Evolutionary conservation across 2,888 invertebrate species (phyloP), one percentile per base, ranked within the genome.

Genomic region (Cheilosia vulpina): DNA sequence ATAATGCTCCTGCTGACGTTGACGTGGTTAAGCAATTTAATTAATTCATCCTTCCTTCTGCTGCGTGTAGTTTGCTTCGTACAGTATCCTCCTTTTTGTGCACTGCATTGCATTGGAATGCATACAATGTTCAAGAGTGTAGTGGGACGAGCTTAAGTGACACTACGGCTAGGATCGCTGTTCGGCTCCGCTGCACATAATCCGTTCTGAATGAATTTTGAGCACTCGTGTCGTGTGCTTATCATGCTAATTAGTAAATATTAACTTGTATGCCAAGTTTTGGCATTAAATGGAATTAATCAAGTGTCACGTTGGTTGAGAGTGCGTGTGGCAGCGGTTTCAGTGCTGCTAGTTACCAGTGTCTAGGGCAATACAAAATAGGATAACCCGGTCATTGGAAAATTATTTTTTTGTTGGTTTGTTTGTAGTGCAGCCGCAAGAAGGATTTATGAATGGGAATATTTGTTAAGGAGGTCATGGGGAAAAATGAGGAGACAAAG

Each of bases 11-110:
- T 62, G 63, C 50, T 53, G 45, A 71, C 17, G 38, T 27, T 65
- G 65, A 66, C 45, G 52, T 71, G 55, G 55, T 72, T 62, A 68
- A 83, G 66, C 69, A 73, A 78, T 78, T 83, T 83, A 82, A 82
- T 82, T 82, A 82, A 77, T 82, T 77, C 78, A 82, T 80, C 17
- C 58, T 50, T 50, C 31, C 57, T 65, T 34, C 24, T 57, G 57
- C 15, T 17, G 69, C 15, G 13, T 45, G 19, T 15, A 17, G 38
- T n/a, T 41, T 41, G 63, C 57, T 53, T 7, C 7, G n/a, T 15
- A 15, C 38, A 43, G 50, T 13, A 27, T 15, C 6, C 34, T 19
- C 65, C 34, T 65, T 15, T 13, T 11, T 38, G 9, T 55, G 45
- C 57, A 53, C 53, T 47, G 19, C 17, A 71, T 38, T 66, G 62